Evolutionary conservation across 2,888 invertebrate species (phyloP).

Genomic region (Orchestes rusci): DNA sequence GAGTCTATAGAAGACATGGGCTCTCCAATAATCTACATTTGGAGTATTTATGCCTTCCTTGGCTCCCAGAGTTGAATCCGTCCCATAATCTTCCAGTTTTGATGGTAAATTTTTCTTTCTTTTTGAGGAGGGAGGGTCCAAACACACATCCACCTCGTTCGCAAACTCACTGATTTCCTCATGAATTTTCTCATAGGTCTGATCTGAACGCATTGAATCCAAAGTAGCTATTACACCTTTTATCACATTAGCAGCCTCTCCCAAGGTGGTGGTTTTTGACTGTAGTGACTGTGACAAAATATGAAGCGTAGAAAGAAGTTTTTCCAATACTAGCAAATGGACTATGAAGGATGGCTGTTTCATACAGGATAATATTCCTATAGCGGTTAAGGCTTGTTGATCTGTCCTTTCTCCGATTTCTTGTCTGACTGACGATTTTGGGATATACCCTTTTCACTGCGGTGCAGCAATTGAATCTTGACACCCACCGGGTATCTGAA

Average conservation of each 20-base stretch:
- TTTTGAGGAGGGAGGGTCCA: constrained; percentile 3
- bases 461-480: too few relatives aligned
- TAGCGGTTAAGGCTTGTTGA: too few relatives aligned
- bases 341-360: too few relatives aligned
- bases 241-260: neutral
- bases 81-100: constrained; percentile 2
- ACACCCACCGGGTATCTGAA: too few relatives aligned
- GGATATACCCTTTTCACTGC: too few relatives aligned
- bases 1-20: too few relatives aligned
- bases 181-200: constrained; percentile 1
- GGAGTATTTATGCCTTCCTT: constrained; percentile 1
- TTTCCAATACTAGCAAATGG: constrained; percentile 4
- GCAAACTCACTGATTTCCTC: constrained; percentile 2
- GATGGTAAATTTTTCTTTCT: constrained; percentile 2
- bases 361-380: too few relatives aligned
- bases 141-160: neutral
- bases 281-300: constrained; percentile 8
- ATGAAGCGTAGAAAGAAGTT: constrained; percentile 6
- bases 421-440: too few relatives aligned
- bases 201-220: constrained; percentile 1
- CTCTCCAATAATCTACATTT: too few relatives aligned
- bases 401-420: too few relatives aligned
- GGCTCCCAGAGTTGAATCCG: constrained; percentile 1
- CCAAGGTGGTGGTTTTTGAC: constrained; percentile 5
- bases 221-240: constrained; percentile 1